Base-by-base conservation (phyloP, 1,140 invertebrate genomes). In the Hyles euphorbiae region DNA sequence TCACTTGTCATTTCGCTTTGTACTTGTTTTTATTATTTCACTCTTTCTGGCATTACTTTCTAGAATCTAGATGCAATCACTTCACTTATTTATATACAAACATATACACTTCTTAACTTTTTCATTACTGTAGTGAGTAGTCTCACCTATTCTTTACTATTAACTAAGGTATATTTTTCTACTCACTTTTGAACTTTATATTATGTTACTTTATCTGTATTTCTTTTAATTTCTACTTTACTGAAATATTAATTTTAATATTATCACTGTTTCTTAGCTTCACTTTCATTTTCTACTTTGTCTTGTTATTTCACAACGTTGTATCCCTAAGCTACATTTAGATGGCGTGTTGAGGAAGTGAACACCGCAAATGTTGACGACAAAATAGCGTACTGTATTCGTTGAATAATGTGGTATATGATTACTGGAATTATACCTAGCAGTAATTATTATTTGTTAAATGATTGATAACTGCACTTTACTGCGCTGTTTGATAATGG, bases 1-100 rank as follows among this genome's bases (percentile, higher is more conserved):
- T 34, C n/a, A 43, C 44, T 44, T 57, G 33, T 49, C 50, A 34
- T 48, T 53, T 9, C 32, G 8, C 12, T 50, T 53, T 32, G 46
- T 3, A 56, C 10, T 61, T 56, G 5, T n/a, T 3, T 58, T 36
- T 46, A 34, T 53, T 60, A 32, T 46, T 56, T 32, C 63, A 10
- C 40, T 54, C 34, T 43, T 44, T 7, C 5, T 5, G 4, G 36
- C 8, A 40, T 40, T 40, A 40, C 5, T 8, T 40, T 40, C 4
- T 40, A 1, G 4, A 40, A 5, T 8, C 8, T 2, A 5, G 36
- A 5, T 8, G 4, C 36, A 5, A 5, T 5, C 36, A 22, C 1
- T 22, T 22, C 2, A 22, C 22, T 22, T 48, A 22, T 48, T 48
- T 11, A 48, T 22, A 48, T 46, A 46, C 44, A n/a, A n/a, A n/a